These are phyloP conservation scores for Helicolenus hilgendorfi DNA, from an alignment of 2,797 vertebrate genomes.

Conservation along the genomic window DNA sequence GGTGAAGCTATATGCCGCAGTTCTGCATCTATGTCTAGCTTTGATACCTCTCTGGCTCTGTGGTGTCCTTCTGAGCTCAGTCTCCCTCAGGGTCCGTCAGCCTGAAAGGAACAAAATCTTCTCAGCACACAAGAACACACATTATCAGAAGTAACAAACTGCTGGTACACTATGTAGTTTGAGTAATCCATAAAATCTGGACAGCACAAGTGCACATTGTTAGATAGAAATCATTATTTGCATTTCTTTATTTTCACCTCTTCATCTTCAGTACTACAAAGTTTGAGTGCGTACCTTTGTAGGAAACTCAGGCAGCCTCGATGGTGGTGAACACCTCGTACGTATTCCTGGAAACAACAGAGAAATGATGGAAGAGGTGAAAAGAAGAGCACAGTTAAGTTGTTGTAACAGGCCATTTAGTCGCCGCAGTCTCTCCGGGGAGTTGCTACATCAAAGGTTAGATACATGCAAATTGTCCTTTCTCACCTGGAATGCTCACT, in stretches of 20 bases:
- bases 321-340: slow-evolving; percentile 9
- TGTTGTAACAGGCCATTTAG: slow-evolving; percentile 29
- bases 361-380: slow-evolving; percentile 5
- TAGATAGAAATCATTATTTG: neutral
- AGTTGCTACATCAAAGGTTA: slow-evolving; percentile 52
- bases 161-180: neutral
- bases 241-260: neutral
- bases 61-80: slow-evolving; percentile 21
- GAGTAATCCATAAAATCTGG: neutral
- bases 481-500: slow-evolving; percentile 29
- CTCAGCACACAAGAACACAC: slow-evolving; percentile 1
- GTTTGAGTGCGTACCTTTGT: neutral
- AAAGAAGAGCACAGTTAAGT: slow-evolving; percentile 13
- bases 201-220: neutral
- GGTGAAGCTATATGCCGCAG: neutral
- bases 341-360: slow-evolving; percentile 19
- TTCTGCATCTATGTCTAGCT: slow-evolving; percentile 26
- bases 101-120: slow-evolving; percentile 22
- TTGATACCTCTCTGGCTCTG: slow-evolving; percentile 11
- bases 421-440: slow-evolving; percentile 15
- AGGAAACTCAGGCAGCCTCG: slow-evolving; percentile 3
- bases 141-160: neutral
- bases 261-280: too few relatives aligned
- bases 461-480: slow-evolving; percentile 52
- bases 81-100: slow-evolving; percentile 19